These are phyloP conservation scores for Brevimyrus niger DNA, from an alignment of 2,113 vertebrate species.

Conservation along the genomic window DNA sequence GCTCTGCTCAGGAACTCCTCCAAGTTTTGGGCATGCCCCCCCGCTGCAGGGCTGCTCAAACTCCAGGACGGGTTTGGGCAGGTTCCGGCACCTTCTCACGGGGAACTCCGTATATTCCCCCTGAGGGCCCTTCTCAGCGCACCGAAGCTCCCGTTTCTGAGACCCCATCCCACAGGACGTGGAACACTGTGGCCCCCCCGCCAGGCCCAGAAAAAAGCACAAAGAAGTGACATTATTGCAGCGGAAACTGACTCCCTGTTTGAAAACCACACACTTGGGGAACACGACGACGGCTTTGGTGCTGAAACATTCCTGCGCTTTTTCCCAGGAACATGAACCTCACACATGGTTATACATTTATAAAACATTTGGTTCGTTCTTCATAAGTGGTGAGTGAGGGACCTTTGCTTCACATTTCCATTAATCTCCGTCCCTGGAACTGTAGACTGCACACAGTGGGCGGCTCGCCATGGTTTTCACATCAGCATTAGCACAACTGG, in stretches of 20 bases:
- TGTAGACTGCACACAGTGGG: neutral
- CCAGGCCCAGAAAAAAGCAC: neutral
- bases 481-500: neutral
- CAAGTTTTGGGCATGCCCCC: slow-evolving; percentile 57
- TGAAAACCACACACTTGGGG: neutral
- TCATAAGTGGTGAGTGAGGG: neutral
- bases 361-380: neutral
- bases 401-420: neutral
- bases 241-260: neutral
- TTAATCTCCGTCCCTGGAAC: neutral
- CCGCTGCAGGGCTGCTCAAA: slow-evolving; percentile 75
- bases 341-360: slow-evolving; percentile 7
- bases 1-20: slow-evolving; percentile 29
- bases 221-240: slow-evolving; percentile 7
- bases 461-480: neutral
- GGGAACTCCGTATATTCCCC: slow-evolving; percentile 77
- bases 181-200: slow-evolving; percentile 69
- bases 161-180: slow-evolving; percentile 73
- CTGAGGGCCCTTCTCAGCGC: slow-evolving; percentile 69
- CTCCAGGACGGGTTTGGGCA: slow-evolving; percentile 66
- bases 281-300: neutral
- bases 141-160: slow-evolving; percentile 74
- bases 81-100: slow-evolving; percentile 75
- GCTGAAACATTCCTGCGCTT: neutral
- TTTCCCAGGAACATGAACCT: neutral